phyloP scores from a whole-genome alignment of 2,113 vertebrate genomes.

The Lampris incognitus region DNA sequence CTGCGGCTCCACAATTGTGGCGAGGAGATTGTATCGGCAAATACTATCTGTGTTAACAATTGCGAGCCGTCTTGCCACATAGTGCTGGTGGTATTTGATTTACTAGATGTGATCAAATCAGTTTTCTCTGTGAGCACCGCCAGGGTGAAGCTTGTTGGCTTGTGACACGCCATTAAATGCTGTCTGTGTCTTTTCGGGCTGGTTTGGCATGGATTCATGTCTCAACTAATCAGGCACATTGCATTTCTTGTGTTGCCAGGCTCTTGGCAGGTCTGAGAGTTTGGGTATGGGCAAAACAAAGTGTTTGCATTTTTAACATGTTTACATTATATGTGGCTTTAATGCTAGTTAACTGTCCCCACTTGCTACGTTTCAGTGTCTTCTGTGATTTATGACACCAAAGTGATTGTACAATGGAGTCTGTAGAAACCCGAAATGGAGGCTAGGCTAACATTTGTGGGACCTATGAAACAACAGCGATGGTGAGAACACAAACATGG shows the following conservation, averaged over 20 bases:
- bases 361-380: slow-evolving; percentile 28
- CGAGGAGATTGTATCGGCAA: slow-evolving; percentile 63
- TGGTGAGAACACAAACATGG: not conserved
- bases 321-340: slow-evolving; percentile 27
- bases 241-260: slow-evolving; percentile 34
- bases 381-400: slow-evolving; percentile 33
- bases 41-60: slow-evolving; percentile 68
- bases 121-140: slow-evolving; percentile 47
- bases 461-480: slow-evolving; percentile 37
- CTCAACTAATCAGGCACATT: slow-evolving; percentile 41
- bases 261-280: slow-evolving; percentile 18
- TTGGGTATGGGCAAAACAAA: slow-evolving; percentile 13
- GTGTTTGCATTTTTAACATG: slow-evolving; percentile 34
- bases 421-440: slow-evolving; percentile 46
- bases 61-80: slow-evolving; percentile 65
- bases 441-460: slow-evolving; percentile 27
- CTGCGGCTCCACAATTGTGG: slow-evolving; percentile 64
- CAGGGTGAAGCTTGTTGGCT: slow-evolving; percentile 22
- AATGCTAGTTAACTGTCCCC: slow-evolving; percentile 17
- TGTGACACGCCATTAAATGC: slow-evolving; percentile 40
- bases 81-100: slow-evolving; percentile 68
- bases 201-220: slow-evolving; percentile 35
- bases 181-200: slow-evolving; percentile 31
- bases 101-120: slow-evolving; percentile 69
- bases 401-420: slow-evolving; percentile 32